A percentile compares a stretch with the other conserved stretches of the same genome.
Evolutionary conservation across 2,113 vertebrate genomes (phyloP).

Genomic region (Asarcornis scutulata): DNA sequence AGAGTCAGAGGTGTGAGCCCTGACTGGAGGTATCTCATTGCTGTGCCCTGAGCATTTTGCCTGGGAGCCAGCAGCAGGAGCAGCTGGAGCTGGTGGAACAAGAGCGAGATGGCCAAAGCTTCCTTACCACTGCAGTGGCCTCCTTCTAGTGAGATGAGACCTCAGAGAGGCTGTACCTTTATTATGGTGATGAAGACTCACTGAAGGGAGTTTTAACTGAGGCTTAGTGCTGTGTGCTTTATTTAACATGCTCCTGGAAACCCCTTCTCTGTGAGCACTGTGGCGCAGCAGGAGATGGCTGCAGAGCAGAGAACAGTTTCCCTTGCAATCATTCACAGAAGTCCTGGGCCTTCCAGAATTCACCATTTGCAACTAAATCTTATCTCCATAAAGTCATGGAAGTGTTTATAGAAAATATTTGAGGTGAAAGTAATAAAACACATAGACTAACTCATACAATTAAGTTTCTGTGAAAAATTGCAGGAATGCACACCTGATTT

Average conservation of each 20-base stretch:
- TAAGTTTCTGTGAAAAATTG: neutral
- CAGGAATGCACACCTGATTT: constrained; percentile 18
- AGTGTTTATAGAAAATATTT: neutral
- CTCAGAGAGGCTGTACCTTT: neutral
- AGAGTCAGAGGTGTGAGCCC: neutral
- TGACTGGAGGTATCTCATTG: neutral
- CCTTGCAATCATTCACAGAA: neutral
- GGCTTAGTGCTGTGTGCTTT: neutral
- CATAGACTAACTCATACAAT: neutral
- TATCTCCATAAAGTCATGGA: neutral
- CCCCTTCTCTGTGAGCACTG: neutral
- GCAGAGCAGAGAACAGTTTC: neutral
- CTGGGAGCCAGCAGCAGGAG: neutral
- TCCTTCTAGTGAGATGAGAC: neutral
- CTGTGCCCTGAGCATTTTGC: neutral
- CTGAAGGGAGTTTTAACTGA: neutral
- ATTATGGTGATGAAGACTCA: neutral
- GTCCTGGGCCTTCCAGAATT: neutral
- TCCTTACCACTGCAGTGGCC: neutral
- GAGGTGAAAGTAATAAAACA: neutral
- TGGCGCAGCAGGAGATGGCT: neutral
- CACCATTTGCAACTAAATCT: neutral
- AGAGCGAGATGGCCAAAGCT: neutral
- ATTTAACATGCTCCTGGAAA: neutral
- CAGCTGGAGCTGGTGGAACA: neutral